Evolutionary conservation across 2,888 invertebrate species (phyloP).

Genomic region (Iphiclides podalirius): DNA sequence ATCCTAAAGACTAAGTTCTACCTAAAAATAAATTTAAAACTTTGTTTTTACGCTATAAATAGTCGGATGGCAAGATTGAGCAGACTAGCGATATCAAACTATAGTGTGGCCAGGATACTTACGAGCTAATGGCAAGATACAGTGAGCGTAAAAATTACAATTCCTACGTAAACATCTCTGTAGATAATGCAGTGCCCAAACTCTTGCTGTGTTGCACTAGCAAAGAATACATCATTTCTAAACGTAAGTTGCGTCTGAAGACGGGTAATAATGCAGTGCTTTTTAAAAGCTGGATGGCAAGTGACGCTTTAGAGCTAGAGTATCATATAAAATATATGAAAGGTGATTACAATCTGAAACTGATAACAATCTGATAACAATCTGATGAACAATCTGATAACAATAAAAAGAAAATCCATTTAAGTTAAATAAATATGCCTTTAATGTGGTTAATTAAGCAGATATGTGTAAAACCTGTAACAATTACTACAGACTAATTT

Average conservation of each 20-base stretch:
- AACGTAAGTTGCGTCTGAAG: neutral
- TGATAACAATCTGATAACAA: too few species aligned
- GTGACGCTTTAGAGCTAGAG: too few species aligned
- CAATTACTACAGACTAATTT: constrained; percentile 27
- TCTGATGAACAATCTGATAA: too few species aligned
- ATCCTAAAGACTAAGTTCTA: constrained; percentile 6
- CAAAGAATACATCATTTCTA: neutral
- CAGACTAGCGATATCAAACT: constrained; percentile 36
- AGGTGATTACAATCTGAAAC: too few species aligned
- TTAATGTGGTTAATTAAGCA: constrained; percentile 19
- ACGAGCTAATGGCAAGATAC: constrained; percentile 51
- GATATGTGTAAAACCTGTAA: constrained; percentile 39
- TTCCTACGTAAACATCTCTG: constrained; percentile 26
- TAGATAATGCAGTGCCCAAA: constrained; percentile 12
- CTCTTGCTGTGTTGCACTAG: neutral
- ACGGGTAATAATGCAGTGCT: neutral
- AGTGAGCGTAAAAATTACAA: constrained; percentile 43
- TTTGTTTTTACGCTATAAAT: constrained; percentile 21
- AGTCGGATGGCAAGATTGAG: constrained; percentile 40
- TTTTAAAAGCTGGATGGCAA: neutral
- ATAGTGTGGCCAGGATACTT: constrained; percentile 38
- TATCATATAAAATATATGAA: too few species aligned
- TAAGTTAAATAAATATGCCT: too few species aligned
- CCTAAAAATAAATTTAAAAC: constrained; percentile 18
- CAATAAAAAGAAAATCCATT: too few species aligned